phyloP scores from a whole-genome alignment of 2,888 invertebrate genomes.

The Capitulum mitella region DNA sequence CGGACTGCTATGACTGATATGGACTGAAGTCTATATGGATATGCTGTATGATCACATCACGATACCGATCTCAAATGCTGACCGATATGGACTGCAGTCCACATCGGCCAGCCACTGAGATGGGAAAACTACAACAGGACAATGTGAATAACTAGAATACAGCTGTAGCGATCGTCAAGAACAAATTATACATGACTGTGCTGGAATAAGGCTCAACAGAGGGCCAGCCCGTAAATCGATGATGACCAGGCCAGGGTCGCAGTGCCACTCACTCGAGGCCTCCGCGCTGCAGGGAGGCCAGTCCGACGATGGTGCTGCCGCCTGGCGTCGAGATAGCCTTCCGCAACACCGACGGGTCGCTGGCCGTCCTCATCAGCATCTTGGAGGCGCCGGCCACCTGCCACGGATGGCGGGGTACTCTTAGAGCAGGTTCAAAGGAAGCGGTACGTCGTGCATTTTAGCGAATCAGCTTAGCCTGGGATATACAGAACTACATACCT shows the following conservation, averaged over 20 bases:
- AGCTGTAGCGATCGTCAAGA: no score
- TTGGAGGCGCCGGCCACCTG: slow-evolving; percentile 7
- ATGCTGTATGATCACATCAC: neutral
- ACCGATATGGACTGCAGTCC: no score
- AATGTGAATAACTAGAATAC: neutral
- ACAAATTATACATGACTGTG: no score
- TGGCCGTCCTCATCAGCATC: neutral
- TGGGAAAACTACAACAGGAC: neutral
- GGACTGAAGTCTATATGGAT: neutral
- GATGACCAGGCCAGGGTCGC: neutral
- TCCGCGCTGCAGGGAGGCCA: slow-evolving; percentile 18
- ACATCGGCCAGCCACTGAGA: neutral
- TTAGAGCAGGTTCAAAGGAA: no score
- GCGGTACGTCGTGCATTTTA: no score
- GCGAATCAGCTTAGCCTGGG: no score
- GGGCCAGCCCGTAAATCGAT: neutral
- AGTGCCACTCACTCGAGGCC: neutral
- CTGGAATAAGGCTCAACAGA: no score
- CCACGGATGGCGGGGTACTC: no score
- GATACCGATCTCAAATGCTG: no score
- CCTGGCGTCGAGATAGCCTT: neutral
- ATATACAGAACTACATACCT: no score
- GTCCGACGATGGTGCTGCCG: slow-evolving; percentile 12
- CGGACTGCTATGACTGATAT: neutral
- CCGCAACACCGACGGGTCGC: neutral